Percentiles rank a stretch among this genome's conserved stretches.
Conservation (phyloP, 1,140 invertebrate genomes). For the Anthonomus grandis region DNA sequence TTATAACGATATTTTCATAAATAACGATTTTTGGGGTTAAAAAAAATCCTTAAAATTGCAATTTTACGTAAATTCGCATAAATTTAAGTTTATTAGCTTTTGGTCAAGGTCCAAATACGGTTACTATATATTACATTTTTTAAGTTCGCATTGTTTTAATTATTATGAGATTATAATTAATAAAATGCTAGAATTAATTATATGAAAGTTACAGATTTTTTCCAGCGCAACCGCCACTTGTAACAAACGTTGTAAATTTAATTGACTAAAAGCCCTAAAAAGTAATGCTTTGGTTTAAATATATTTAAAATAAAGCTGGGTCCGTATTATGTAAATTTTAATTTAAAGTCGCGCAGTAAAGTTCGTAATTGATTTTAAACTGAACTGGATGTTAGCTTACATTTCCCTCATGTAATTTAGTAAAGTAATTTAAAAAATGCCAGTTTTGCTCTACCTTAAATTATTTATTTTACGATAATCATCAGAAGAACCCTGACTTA, state of each 20-base stretch:
- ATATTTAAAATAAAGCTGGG: slow-evolving; percentile 22
- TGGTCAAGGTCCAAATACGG: too few relatives aligned
- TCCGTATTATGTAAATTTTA: slow-evolving; percentile 28
- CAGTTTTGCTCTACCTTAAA: slow-evolving; percentile 22
- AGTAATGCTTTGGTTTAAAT: neutral
- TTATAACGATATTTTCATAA: too few relatives aligned
- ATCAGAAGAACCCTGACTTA: too few relatives aligned
- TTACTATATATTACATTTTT: neutral
- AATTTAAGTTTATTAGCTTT: too few relatives aligned
- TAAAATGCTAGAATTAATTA: neutral
- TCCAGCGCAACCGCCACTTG: neutral
- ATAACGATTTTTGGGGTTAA: too few relatives aligned
- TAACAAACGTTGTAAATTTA: neutral
- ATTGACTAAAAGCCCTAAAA: neutral
- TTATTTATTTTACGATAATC: slow-evolving; percentile 18
- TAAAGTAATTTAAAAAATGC: slow-evolving; percentile 27
- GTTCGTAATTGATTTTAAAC: slow-evolving; percentile 20
- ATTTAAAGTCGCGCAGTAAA: slow-evolving; percentile 28
- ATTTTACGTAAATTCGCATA: too few relatives aligned
- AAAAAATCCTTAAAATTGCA: too few relatives aligned
- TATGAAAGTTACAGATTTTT: neutral
- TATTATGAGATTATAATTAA: neutral
- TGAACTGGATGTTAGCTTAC: slow-evolving; percentile 5
- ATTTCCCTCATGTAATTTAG: slow-evolving; percentile 24
- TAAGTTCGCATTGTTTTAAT: neutral